These are phyloP conservation scores for Petromus typicus DNA, from an alignment of 2,113 vertebrate genomes.

Conservation along the genomic window DNA sequence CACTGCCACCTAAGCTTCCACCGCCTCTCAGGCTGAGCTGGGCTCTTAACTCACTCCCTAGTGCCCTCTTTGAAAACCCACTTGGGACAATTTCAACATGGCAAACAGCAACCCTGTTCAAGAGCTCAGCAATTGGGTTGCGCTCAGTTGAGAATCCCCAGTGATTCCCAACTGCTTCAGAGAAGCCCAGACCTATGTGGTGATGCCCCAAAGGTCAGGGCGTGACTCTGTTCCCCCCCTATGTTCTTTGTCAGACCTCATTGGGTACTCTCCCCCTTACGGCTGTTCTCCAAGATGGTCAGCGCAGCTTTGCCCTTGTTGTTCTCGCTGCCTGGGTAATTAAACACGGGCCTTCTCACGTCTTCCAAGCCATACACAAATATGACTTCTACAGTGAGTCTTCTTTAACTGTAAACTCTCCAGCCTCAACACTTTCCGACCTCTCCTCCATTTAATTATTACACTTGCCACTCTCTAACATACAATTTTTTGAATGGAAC, in stretches of 20 bases:
- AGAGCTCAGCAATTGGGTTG: background rate
- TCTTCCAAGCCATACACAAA: background rate
- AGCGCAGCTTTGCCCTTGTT: background rate
- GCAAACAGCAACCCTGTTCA: background rate
- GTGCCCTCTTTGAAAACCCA: background rate
- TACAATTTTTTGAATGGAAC: background rate
- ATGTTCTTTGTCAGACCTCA: background rate
- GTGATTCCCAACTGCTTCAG: background rate
- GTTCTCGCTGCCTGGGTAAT: background rate
- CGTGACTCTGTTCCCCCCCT: background rate
- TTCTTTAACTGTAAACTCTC: background rate
- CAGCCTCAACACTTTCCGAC: background rate
- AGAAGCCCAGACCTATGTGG: background rate
- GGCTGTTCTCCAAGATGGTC: too few relatives aligned
- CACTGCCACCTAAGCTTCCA: background rate
- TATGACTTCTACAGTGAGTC: background rate
- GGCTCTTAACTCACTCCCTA: background rate
- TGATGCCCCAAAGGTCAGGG: background rate
- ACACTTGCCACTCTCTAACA: background rate
- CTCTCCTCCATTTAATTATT: background rate
- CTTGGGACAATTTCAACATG: background rate
- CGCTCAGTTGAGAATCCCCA: background rate
- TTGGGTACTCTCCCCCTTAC: background rate
- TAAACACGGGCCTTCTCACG: fast-evolving
- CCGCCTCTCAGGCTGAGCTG: background rate